Evolutionary conservation across 2,113 vertebrate species (phyloP).

Genomic region (Anguilla japonica): DNA sequence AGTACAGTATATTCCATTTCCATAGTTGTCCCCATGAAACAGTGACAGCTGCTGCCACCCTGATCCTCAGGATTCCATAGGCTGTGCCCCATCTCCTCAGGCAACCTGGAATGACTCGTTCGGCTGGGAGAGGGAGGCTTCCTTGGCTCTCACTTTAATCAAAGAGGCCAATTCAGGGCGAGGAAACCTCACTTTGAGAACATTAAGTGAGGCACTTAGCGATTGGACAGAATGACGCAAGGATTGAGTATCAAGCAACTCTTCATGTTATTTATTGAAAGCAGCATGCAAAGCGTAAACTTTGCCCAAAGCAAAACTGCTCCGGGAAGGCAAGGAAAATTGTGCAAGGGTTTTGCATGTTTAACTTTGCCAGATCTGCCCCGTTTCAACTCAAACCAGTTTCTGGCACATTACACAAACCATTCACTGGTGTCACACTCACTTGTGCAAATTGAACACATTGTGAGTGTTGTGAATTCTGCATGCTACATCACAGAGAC

Average conservation of each 20-base stretch:
- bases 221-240: too few species aligned
- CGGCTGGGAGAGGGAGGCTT: background rate
- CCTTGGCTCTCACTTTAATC: background rate
- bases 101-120: background rate
- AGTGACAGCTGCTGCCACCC: constrained; percentile 2
- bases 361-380: background rate
- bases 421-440: background rate
- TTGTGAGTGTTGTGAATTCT: background rate
- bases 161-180: background rate
- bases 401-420: background rate
- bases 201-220: too few species aligned
- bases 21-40: background rate
- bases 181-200: background rate
- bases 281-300: background rate
- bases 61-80: constrained; percentile 14
- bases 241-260: too few species aligned
- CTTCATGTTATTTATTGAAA: background rate
- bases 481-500: too few species aligned
- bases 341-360: background rate
- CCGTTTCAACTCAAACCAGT: background rate
- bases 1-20: too few species aligned
- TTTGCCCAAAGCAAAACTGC: background rate
- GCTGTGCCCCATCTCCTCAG: background rate
- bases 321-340: background rate
- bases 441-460: background rate